Evolutionary conservation across 2,888 invertebrate genomes (phyloP).

Genomic region (Dasypolia templi): DNA sequence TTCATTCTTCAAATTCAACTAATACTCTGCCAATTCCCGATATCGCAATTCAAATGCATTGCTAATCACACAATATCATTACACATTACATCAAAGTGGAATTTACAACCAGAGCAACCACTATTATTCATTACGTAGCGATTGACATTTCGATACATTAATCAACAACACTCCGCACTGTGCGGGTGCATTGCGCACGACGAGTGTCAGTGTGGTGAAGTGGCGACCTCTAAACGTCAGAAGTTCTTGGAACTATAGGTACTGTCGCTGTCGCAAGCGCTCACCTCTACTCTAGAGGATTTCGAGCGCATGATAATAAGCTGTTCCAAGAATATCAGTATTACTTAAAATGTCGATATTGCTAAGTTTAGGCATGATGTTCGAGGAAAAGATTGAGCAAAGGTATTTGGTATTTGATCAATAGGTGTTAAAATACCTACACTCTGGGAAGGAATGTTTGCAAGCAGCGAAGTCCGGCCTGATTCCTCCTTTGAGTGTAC

Average conservation of each 20-base stretch:
- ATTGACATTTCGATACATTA: slow-evolving; percentile 59
- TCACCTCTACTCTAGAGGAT: slow-evolving; percentile 54
- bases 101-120: slow-evolving; percentile 11
- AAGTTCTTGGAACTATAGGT: slow-evolving; percentile 58
- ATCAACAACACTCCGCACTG: slow-evolving; percentile 24
- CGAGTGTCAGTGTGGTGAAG: slow-evolving; percentile 47
- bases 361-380: slow-evolving; percentile 35
- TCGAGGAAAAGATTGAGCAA: slow-evolving; percentile 35
- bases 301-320: slow-evolving; percentile 56
- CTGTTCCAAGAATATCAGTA: slow-evolving; percentile 57
- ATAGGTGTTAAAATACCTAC: slow-evolving; percentile 8
- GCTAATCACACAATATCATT: slow-evolving; percentile 13
- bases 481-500: too few species aligned
- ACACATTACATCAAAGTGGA: slow-evolving; percentile 16
- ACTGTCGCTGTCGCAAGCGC: slow-evolving; percentile 65
- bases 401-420: slow-evolving; percentile 28
- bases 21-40: not conserved
- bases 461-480: not conserved
- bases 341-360: slow-evolving; percentile 60
- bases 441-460: not conserved
- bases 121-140: slow-evolving; percentile 43
- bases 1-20: not conserved
- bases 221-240: slow-evolving; percentile 67
- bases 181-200: slow-evolving; percentile 46
- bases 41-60: slow-evolving; percentile 1